Conservation (phyloP, 2,888 invertebrate genomes). For the Halocaridina rubra region DNA sequence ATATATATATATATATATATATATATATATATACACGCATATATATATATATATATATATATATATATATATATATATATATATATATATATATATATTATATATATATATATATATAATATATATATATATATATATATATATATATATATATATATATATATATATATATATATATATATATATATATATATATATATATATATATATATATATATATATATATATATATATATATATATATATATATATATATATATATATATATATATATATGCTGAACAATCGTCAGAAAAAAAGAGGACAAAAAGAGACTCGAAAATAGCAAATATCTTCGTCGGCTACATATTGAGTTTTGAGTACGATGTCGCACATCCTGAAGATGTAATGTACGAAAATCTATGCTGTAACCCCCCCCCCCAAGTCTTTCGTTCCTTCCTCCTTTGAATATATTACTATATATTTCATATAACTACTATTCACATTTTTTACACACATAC, state of each 20-base stretch:
- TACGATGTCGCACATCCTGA: no score
- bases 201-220: constrained; percentile 11
- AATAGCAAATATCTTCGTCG: no score
- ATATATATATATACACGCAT: constrained; percentile 15
- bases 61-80: neutral
- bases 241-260: neutral
- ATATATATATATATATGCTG: neutral
- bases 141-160: neutral
- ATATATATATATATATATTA: constrained; percentile 11
- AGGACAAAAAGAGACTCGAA: no score
- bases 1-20: neutral
- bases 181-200: constrained; percentile 4
- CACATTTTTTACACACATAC: no score
- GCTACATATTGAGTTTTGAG: no score
- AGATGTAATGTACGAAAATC: no score
- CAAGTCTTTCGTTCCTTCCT: no score
- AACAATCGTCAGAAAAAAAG: no score
- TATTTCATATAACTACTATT: no score
- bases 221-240: neutral
- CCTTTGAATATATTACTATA: no score
- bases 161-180: neutral
- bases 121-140: constrained; percentile 14
- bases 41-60: neutral
- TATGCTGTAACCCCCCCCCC: no score
- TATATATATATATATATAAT: constrained; percentile 12